phyloP scores from a whole-genome alignment of 2,888 invertebrate genomes.

The Drosophila quinaria region DNA sequence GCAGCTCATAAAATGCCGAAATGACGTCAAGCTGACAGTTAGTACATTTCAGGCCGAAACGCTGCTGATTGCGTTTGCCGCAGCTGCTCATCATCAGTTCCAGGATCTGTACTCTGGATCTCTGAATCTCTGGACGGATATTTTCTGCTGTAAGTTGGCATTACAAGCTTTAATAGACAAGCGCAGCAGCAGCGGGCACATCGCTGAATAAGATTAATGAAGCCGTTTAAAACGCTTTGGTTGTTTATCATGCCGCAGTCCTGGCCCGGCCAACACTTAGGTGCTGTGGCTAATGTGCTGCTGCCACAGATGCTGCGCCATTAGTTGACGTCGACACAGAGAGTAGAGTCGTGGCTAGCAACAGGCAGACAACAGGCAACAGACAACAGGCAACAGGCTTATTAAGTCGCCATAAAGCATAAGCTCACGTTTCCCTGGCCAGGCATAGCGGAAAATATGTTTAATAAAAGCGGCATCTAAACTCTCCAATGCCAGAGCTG shows the following conservation, averaged over 20 bases:
- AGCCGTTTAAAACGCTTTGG: constrained; percentile 84
- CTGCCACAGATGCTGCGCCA: constrained; percentile 56
- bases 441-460: constrained; percentile 58
- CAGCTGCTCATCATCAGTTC: constrained; percentile 60
- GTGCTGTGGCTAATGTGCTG: constrained; percentile 64
- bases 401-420: constrained; percentile 79
- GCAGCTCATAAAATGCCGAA: constrained; percentile 76
- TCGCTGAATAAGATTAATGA: constrained; percentile 85
- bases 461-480: constrained; percentile 75
- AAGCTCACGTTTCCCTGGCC: constrained; percentile 73
- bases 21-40: constrained; percentile 77
- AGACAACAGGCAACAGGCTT: constrained; percentile 61
- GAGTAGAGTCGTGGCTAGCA: constrained; percentile 47
- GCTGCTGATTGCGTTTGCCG: constrained; percentile 67
- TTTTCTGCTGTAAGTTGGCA: constrained; percentile 42
- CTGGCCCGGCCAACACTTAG: constrained; percentile 37
- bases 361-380: constrained; percentile 9
- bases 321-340: constrained; percentile 65
- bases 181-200: constrained; percentile 49
- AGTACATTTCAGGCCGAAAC: constrained; percentile 66
- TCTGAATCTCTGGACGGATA: constrained; percentile 30
- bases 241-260: constrained; percentile 80
- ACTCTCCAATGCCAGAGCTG: constrained; percentile 27
- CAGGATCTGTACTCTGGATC: constrained; percentile 11
- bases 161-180: constrained; percentile 80